These are phyloP conservation scores for Cyclargus thomasi DNA, from an alignment of 1,140 invertebrate species.

Conservation along the genomic window DNA sequence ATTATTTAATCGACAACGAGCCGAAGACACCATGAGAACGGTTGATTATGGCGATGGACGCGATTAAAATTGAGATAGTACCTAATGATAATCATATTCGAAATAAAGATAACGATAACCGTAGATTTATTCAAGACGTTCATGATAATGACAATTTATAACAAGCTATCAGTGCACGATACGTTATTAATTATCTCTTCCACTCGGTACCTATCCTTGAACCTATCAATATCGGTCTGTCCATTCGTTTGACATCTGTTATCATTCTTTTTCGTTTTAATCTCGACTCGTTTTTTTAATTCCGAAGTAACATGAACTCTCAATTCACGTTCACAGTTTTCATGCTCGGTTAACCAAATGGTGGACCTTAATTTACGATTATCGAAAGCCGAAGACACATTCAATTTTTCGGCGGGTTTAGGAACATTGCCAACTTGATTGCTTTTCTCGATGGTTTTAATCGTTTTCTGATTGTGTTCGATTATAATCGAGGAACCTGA, in stretches of 20 bases:
- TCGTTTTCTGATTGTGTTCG: constrained; percentile 17
- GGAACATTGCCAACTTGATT: constrained; percentile 15
- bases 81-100: background rate
- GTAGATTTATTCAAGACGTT: background rate
- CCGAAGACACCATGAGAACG: background rate
- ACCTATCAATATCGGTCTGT: constrained; percentile 37
- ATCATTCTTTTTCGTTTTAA: constrained; percentile 49
- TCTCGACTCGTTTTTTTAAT: constrained; percentile 50
- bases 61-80: background rate
- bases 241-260: constrained; percentile 44
- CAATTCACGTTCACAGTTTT: constrained; percentile 69
- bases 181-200: constrained; percentile 9
- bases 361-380: constrained; percentile 68
- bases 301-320: constrained; percentile 69
- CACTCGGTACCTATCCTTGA: constrained; percentile 16
- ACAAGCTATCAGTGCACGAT: constrained; percentile 6
- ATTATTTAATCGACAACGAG: background rate
- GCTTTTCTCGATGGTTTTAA: constrained; percentile 12
- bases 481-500: constrained; percentile 15
- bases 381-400: constrained; percentile 60
- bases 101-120: background rate
- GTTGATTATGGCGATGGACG: background rate
- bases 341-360: constrained; percentile 65
- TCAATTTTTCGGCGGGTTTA: constrained; percentile 49
- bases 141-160: constrained; percentile 2